These are phyloP conservation scores for Apamea anceps DNA, from an alignment of 2,888 invertebrate genomes.

Conservation along the genomic window DNA sequence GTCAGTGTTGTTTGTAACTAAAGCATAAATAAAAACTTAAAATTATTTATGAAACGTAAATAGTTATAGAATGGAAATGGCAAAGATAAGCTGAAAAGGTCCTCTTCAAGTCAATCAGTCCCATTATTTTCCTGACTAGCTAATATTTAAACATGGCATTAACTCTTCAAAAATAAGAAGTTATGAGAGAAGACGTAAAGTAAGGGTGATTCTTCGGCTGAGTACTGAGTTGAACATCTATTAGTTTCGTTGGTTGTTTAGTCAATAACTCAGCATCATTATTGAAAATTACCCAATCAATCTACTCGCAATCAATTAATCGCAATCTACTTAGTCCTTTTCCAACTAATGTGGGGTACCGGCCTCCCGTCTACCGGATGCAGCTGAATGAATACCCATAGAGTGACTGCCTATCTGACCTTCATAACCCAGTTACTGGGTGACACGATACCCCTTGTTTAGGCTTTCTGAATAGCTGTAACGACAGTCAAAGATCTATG, in stretches of 20 bases:
- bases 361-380: not conserved
- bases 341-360: not conserved
- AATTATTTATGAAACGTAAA: not conserved
- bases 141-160: not conserved
- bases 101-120: not conserved
- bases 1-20: not conserved
- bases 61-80: not conserved
- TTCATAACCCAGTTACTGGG: too few species aligned
- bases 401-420: too few species aligned
- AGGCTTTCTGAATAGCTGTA: not conserved
- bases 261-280: not conserved
- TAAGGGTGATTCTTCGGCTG: not conserved
- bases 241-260: not conserved
- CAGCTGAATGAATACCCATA: not conserved
- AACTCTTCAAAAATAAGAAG: not conserved
- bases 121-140: too few species aligned
- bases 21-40: not conserved
- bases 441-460: not conserved
- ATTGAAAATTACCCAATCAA: not conserved
- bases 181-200: not conserved
- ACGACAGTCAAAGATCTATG: not conserved
- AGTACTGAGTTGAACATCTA: not conserved
- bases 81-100: not conserved
- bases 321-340: not conserved
- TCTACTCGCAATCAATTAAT: too few species aligned